Evolutionary conservation across 2,888 invertebrate genomes (phyloP).

Genomic region (Schizotus pectinicornis): DNA sequence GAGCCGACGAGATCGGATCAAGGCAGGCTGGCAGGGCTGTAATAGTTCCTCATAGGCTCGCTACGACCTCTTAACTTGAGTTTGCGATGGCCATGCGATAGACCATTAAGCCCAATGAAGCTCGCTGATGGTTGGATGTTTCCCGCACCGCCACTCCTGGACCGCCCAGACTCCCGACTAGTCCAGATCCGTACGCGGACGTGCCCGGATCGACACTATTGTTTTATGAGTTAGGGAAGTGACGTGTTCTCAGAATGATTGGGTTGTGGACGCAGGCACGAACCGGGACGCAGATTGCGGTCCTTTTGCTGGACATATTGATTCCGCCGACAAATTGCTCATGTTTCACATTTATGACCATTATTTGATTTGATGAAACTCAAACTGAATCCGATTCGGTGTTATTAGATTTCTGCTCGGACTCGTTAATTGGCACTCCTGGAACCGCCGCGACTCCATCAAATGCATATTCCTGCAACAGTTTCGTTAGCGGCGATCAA

Average conservation of each 20-base stretch:
- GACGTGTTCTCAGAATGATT: conserved; percentile 46
- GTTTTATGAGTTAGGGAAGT: conserved; percentile 51
- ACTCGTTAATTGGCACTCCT: neutral
- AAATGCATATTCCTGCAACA: neutral
- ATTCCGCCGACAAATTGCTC: conserved; percentile 40
- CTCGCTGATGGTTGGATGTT: conserved; percentile 35
- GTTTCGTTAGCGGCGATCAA: too few relatives aligned
- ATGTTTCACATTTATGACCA: conserved; percentile 35
- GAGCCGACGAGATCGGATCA: conserved; percentile 32
- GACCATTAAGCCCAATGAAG: conserved; percentile 52
- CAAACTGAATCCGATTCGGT: neutral
- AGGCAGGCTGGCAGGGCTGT: conserved; percentile 32
- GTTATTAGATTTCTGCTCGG: neutral
- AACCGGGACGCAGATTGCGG: conserved; percentile 42
- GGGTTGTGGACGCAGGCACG: conserved; percentile 34
- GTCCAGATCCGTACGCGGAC: conserved; percentile 33
- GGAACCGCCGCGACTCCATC: neutral
- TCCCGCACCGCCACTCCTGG: conserved; percentile 10
- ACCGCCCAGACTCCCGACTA: conserved; percentile 29
- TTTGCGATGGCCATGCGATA: conserved; percentile 50
- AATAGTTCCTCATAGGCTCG: conserved; percentile 50
- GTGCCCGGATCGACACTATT: conserved; percentile 51
- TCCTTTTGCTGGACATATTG: conserved; percentile 35
- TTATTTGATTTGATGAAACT: conserved; percentile 16
- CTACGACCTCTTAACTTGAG: conserved; percentile 53